These are phyloP conservation scores for Syrrhaptes paradoxus DNA, from an alignment of 2,113 vertebrate species.

Conservation along the genomic window DNA sequence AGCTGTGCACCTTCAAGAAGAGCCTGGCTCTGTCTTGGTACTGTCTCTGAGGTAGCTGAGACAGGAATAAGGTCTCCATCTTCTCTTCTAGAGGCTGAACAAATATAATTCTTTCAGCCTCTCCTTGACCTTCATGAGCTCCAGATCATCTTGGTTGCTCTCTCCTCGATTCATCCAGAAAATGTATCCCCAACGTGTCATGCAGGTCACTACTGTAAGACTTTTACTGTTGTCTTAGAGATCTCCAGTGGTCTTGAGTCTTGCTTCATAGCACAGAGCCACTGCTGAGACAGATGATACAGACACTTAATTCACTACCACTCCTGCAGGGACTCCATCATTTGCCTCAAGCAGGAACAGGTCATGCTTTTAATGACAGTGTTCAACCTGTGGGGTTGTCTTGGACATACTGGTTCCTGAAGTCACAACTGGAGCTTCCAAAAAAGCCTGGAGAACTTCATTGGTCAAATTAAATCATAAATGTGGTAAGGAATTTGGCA, in stretches of 20 bases:
- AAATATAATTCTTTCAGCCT: background rate
- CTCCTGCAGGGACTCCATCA: background rate
- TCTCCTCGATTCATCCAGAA: background rate
- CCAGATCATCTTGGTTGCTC: background rate
- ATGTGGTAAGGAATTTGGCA: background rate
- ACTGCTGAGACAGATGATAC: background rate
- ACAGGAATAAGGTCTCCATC: background rate
- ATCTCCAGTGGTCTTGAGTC: background rate
- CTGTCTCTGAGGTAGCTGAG: background rate
- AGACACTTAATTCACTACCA: background rate
- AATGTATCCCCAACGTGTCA: background rate
- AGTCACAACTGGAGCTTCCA: background rate
- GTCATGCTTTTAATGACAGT: conserved; percentile 34
- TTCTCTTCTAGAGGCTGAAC: background rate
- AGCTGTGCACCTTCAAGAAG: background rate
- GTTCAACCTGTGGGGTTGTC: background rate
- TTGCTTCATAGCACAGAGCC: background rate
- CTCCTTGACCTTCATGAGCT: background rate
- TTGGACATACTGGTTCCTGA: conserved; percentile 29
- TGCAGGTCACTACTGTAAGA: background rate
- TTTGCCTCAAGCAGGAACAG: conserved; percentile 23
- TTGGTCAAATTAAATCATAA: conserved; percentile 44
- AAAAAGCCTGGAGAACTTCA: conserved; percentile 4
- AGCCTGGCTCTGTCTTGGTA: background rate
- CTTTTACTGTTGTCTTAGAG: background rate